Evolutionary conservation across 2,888 invertebrate species (phyloP).

Genomic region (Apamea monoglypha): DNA sequence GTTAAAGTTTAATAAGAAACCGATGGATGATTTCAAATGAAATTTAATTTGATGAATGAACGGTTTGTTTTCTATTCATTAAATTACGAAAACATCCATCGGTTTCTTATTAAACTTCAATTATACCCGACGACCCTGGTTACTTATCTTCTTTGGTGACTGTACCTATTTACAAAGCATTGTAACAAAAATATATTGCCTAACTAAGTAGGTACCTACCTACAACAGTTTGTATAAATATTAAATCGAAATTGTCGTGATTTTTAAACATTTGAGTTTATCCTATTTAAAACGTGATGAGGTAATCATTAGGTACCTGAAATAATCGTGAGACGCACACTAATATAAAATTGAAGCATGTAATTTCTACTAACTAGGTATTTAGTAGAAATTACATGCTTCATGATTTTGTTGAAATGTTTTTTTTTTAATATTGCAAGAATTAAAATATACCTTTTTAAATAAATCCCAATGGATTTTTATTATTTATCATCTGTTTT

Average conservation of each 20-base stretch:
- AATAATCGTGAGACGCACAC: constrained; percentile 9
- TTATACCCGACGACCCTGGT: too few relatives aligned
- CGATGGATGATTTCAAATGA: too few relatives aligned
- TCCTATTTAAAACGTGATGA: constrained; percentile 7
- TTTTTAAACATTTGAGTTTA: constrained; percentile 9
- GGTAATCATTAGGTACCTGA: background rate
- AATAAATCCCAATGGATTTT: background rate
- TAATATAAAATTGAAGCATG: constrained; percentile 1
- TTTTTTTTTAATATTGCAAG: background rate
- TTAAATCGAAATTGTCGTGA: background rate
- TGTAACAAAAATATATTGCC: background rate
- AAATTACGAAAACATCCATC: too few relatives aligned
- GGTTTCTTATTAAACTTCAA: too few relatives aligned
- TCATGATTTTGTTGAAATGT: constrained; percentile 4
- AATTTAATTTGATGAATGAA: too few relatives aligned
- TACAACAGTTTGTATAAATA: background rate
- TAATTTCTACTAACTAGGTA: background rate
- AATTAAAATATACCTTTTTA: constrained; percentile 36
- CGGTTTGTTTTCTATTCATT: too few relatives aligned
- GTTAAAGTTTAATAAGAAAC: too few relatives aligned
- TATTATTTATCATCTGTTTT: background rate
- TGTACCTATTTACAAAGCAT: constrained; percentile 32
- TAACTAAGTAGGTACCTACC: background rate
- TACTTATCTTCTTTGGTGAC: too few relatives aligned
- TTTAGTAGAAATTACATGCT: too few relatives aligned